A percentile compares a stretch with the other conserved stretches of the same genome.
These are phyloP conservation scores for Anoura caudifer DNA, from an alignment of 2,113 vertebrate genomes.

Conservation along the genomic window DNA sequence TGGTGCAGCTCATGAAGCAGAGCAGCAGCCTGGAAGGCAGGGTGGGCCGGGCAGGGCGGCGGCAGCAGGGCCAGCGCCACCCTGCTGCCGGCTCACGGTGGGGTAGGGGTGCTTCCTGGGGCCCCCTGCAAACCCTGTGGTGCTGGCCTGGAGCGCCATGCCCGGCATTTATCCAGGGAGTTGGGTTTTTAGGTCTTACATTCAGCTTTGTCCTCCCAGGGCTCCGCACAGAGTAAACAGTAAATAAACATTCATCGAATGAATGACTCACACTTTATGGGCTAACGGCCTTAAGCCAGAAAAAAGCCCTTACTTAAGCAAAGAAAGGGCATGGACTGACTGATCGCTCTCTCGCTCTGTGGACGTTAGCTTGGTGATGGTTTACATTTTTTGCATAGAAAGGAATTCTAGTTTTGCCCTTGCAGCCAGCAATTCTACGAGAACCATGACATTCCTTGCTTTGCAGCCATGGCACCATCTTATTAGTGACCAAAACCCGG, in stretches of 20 bases:
- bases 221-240: background rate
- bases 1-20: conserved; percentile 98
- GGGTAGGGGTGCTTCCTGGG: too few species aligned
- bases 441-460: background rate
- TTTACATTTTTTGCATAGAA: background rate
- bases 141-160: background rate
- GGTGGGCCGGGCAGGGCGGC: accelerated
- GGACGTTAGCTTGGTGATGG: background rate
- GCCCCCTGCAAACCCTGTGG: accelerated
- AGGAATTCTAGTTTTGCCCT: background rate
- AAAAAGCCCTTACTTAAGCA: background rate
- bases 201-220: background rate
- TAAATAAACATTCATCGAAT: background rate
- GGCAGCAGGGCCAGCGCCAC: too few species aligned
- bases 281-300: background rate
- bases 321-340: background rate
- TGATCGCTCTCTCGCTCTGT: background rate
- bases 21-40: conserved; percentile 89
- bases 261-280: background rate
- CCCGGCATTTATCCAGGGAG: background rate
- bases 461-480: background rate
- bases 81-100: too few species aligned
- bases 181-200: accelerated
- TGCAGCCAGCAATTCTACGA: background rate
- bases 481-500: background rate